Conservation (phyloP, 2,797 vertebrate species). For the Echiichthys vipera region DNA sequence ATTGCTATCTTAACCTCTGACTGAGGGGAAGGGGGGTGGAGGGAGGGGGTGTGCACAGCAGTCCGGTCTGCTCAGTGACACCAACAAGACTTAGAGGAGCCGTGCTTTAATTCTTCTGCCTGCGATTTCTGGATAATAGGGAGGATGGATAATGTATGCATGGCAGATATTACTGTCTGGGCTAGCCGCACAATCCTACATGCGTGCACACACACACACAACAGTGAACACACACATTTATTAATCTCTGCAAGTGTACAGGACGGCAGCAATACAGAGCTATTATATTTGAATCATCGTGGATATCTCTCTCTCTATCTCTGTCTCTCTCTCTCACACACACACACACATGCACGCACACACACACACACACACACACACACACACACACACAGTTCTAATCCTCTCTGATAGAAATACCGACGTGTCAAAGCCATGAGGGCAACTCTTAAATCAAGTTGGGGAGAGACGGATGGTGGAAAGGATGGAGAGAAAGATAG, state of each 20-base stretch:
- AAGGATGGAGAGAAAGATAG: conserved; percentile 45
- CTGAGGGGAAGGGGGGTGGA: conserved; percentile 92
- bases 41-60: conserved; percentile 86
- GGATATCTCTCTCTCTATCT: conserved; percentile 66
- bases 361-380: conserved; percentile 71
- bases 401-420: conserved; percentile 97
- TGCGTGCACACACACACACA: conserved; percentile 26
- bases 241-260: conserved; percentile 91
- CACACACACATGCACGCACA: conserved; percentile 60
- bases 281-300: conserved; percentile 97
- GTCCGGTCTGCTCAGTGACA: conserved; percentile 86
- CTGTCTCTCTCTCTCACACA: neutral
- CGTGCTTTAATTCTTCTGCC: conserved; percentile 95
- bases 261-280: conserved; percentile 83
- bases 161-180: conserved; percentile 94
- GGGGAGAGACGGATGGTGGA: conserved; percentile 45
- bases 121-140: conserved; percentile 98
- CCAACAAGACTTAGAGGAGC: conserved; percentile 90
- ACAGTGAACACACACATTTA: conserved; percentile 55
- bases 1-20: conserved; percentile 99
- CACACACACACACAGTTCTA: conserved; percentile 84
- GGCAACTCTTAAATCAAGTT: conserved; percentile 96
- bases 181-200: conserved; percentile 32
- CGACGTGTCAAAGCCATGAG: conserved; percentile 94
- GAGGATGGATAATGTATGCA: conserved; percentile 99